Evolutionary conservation across 2,797 vertebrate species (phyloP).

Genomic region (Gallinago solitaria): DNA sequence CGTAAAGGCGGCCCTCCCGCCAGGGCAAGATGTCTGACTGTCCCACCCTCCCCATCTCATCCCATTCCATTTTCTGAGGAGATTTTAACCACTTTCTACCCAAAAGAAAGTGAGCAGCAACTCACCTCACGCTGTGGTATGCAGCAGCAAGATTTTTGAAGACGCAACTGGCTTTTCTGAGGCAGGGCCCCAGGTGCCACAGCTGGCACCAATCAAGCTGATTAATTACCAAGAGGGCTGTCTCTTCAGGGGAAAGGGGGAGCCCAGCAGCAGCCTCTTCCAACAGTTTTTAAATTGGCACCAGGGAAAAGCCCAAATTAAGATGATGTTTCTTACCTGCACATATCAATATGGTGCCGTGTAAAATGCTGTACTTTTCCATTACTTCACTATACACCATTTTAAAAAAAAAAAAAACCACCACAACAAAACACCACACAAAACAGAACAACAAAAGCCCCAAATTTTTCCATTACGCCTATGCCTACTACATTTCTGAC

Average conservation of each 20-base stretch:
- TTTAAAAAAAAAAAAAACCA: background rate
- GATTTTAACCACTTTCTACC: background rate
- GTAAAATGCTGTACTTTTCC: background rate
- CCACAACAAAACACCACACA: too few species aligned
- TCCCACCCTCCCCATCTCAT: too few species aligned
- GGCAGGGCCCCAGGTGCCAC: background rate
- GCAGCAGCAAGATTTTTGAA: accelerated
- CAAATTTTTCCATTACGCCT: background rate
- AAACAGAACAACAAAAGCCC: too few species aligned
- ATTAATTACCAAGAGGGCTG: background rate
- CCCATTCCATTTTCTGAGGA: background rate
- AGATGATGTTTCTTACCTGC: accelerated
- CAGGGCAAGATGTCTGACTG: accelerated
- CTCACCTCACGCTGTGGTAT: accelerated
- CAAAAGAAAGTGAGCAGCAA: background rate
- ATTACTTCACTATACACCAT: background rate
- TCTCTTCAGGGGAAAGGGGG: background rate
- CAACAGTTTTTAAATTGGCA: background rate
- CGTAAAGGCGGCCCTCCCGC: background rate
- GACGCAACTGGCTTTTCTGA: background rate
- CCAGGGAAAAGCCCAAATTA: background rate
- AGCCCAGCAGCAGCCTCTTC: background rate
- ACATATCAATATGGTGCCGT: accelerated
- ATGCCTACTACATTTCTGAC: background rate
- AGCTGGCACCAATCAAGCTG: background rate